A percentile compares a stretch with the other conserved stretches of the same genome.
Conservation (phyloP, 2,888 invertebrate species). For the Rotaria sp. region DNA sequence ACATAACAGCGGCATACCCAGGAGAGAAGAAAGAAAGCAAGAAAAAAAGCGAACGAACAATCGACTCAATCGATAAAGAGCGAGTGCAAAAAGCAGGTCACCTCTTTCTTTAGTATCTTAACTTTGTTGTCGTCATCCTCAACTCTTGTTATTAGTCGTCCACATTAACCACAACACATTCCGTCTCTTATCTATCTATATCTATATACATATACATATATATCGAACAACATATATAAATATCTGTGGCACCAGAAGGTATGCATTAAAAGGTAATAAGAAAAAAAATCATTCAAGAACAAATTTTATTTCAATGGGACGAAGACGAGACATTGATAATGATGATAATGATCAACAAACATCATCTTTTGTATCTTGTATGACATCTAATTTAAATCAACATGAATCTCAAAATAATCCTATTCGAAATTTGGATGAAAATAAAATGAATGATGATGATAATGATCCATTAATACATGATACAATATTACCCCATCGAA, state of each 20-base stretch:
- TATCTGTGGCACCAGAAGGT: not conserved
- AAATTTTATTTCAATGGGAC: not conserved
- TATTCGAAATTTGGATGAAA: not conserved
- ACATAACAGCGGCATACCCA: not conserved
- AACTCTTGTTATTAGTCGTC: not conserved
- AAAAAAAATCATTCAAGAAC: not conserved
- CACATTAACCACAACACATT: not conserved
- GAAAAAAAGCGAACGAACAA: constrained; percentile 7
- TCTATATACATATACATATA: not conserved
- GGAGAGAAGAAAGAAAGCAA: not conserved
- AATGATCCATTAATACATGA: constrained; percentile 17
- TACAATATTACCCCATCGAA: not conserved
- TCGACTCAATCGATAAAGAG: constrained; percentile 9
- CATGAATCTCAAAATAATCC: not conserved
- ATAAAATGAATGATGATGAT: not conserved
- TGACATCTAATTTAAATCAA: not conserved
- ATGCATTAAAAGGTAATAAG: not conserved
- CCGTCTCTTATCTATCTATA: not conserved
- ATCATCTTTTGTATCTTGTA: not conserved
- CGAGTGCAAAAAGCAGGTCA: constrained; percentile 19
- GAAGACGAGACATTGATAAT: not conserved
- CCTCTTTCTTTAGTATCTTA: not conserved
- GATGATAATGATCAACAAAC: not conserved
- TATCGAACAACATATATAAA: not conserved
- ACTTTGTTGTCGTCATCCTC: not conserved